Base-by-base conservation (phyloP, 2,888 invertebrate genomes). In the Scelioninae gen. 2 region DNA sequence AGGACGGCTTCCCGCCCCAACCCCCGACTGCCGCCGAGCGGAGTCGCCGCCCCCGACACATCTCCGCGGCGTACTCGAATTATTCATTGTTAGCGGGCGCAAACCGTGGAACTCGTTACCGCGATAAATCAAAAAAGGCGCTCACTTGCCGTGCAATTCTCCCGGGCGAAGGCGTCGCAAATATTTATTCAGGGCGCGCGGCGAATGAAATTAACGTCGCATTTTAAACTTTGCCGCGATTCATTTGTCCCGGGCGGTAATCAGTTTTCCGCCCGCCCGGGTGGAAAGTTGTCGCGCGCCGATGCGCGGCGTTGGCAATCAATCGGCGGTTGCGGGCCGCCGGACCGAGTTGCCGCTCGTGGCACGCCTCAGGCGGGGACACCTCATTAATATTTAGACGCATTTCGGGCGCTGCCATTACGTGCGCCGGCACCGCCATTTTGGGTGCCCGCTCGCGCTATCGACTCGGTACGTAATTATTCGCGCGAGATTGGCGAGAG, bases 321-420 rank as follows among this genome's bases (percentile, higher is more conserved):
- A 69, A 75, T 75, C 69, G 73, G 57, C 53, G 46, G 45, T 46
- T 60, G 55, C 31, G n/a, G n/a, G n/a, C n/a, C n/a, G n/a, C n/a
- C 73, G 75, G 75, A 67, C 75, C 68, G 72, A 76, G 73, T 76
- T 73, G 71, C 55, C 64, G 71, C 75, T 73, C 65, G 71, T 73
- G 72, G 69, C 75, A 77, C 77, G 82, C 84, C 83, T 80, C 81
- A 83, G 83, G 84, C 83, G 82, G 81, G 83, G 84, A 84, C 83
- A 83, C 81, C 84, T 85, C 84, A 85, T 85, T 85, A 85, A 85
- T 85, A 85, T 85, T 84, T 85, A 85, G 85, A 85, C 84, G 83
- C 83, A 84, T 85, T 85, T 74, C 71, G 73, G 71, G 73, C 76
- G 63, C 53, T 71, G 50, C 75, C 71, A 76, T 73, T 70, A 75